phyloP scores from a whole-genome alignment of 2,888 invertebrate genomes.

The Tetragonula carbonaria region DNA sequence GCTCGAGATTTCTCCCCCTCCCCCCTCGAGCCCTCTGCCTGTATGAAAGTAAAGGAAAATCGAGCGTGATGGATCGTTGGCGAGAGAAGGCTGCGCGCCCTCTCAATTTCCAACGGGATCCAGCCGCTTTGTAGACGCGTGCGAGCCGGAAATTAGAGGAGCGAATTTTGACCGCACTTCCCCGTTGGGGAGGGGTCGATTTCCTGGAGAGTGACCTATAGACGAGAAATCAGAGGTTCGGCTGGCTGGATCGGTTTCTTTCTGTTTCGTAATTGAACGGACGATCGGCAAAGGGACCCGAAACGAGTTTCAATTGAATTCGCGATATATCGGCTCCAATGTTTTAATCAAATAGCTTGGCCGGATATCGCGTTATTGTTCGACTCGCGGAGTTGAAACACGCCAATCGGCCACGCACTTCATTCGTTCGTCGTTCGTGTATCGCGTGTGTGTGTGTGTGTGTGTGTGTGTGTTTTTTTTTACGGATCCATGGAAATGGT shows the following conservation, averaged over 20 bases:
- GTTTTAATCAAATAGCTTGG: conserved; percentile 40
- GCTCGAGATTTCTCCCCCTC: not conserved
- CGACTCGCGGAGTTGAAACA: conserved; percentile 1
- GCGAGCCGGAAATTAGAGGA: conserved; percentile 56
- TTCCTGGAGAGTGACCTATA: conserved; percentile 17
- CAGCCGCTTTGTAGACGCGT: conserved; percentile 29
- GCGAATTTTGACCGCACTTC: conserved; percentile 40
- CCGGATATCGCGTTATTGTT: conserved; percentile 37
- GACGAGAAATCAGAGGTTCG: not conserved
- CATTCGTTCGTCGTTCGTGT: too few species aligned
- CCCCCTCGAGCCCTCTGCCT: too few species aligned
- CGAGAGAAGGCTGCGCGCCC: not conserved
- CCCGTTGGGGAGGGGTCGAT: conserved; percentile 36
- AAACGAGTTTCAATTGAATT: conserved; percentile 44
- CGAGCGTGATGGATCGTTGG: not conserved
- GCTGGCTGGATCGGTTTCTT: conserved; percentile 30
- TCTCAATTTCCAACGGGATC: conserved; percentile 48
- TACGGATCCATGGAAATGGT: not conserved
- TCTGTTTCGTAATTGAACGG: conserved; percentile 41
- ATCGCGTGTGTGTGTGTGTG: too few species aligned
- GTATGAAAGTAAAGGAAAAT: not conserved
- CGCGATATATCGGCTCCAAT: conserved; percentile 43
- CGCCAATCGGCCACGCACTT: conserved; percentile 11
- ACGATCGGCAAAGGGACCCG: conserved; percentile 32
- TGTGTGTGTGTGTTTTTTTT: not conserved